Conservation (phyloP, 2,113 vertebrate genomes). For the Tachysurus vachellii region DNA sequence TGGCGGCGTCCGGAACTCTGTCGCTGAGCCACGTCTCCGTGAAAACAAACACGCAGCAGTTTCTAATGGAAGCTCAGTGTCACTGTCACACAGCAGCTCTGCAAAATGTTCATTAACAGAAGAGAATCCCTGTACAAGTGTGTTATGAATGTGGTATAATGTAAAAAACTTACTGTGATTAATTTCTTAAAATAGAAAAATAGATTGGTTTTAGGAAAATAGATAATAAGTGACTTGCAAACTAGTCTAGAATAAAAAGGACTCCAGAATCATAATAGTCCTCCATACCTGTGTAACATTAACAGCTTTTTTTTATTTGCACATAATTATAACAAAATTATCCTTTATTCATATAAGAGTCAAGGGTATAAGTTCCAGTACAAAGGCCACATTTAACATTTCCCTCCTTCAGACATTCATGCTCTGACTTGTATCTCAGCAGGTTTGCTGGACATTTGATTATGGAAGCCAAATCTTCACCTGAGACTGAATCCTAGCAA, state of each 20-base stretch:
- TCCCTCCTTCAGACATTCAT: background rate
- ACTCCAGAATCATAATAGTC: background rate
- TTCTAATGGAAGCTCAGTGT: background rate
- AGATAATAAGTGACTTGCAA: background rate
- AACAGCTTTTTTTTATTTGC: background rate
- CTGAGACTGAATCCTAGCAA: background rate
- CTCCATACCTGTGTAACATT: background rate
- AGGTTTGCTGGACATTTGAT: background rate
- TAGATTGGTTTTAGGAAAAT: background rate
- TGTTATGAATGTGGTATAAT: background rate
- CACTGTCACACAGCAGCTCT: background rate
- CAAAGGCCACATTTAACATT: background rate
- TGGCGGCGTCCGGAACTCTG: no score
- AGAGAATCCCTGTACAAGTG: background rate
- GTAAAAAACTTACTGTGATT: background rate
- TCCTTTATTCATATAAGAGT: background rate
- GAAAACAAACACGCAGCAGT: no score
- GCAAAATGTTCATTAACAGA: background rate
- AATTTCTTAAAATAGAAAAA: background rate
- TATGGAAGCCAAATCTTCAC: background rate
- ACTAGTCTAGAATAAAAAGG: background rate
- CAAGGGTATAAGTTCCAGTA: background rate
- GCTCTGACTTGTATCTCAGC: background rate
- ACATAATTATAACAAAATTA: background rate
- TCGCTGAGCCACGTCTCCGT: no score